Conservation (phyloP, 2,888 invertebrate species). For the Desoria tigrina region DNA sequence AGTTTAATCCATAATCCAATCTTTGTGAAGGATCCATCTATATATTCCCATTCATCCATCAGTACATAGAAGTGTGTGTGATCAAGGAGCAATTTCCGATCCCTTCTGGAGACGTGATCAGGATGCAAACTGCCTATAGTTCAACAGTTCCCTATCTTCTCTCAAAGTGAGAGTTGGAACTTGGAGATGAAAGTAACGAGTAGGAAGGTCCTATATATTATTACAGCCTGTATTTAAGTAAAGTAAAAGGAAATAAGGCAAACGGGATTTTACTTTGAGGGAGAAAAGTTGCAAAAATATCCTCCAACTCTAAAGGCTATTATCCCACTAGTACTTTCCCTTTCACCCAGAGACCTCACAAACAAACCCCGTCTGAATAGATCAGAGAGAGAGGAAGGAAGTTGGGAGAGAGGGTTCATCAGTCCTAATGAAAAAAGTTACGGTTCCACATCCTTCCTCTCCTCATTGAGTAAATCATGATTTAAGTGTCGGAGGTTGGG, state of each 20-base stretch:
- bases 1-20: conserved; percentile 8
- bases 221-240: too few species aligned
- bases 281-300: too few species aligned
- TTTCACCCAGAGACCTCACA: too few species aligned
- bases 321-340: too few species aligned
- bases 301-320: too few species aligned
- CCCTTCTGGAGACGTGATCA: background rate
- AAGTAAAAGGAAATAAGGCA: too few species aligned
- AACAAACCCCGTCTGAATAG: too few species aligned
- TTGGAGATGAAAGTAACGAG: too few species aligned
- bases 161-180: too few species aligned
- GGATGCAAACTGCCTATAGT: conserved; percentile 17
- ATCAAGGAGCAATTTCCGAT: conserved; percentile 20
- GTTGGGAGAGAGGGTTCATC: conserved; percentile 13
- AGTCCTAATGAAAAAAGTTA: conserved; percentile 22
- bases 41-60: conserved; percentile 5
- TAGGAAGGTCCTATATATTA: too few species aligned
- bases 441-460: conserved; percentile 1
- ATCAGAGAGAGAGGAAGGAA: background rate
- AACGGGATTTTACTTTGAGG: too few species aligned
- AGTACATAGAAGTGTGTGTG: background rate
- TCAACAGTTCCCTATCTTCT: too few species aligned
- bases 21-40: conserved; percentile 8
- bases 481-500: conserved; percentile 36
- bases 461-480: conserved; percentile 39